phyloP scores from a whole-genome alignment of 2,113 vertebrate genomes.

The Platycercus adscitus region DNA sequence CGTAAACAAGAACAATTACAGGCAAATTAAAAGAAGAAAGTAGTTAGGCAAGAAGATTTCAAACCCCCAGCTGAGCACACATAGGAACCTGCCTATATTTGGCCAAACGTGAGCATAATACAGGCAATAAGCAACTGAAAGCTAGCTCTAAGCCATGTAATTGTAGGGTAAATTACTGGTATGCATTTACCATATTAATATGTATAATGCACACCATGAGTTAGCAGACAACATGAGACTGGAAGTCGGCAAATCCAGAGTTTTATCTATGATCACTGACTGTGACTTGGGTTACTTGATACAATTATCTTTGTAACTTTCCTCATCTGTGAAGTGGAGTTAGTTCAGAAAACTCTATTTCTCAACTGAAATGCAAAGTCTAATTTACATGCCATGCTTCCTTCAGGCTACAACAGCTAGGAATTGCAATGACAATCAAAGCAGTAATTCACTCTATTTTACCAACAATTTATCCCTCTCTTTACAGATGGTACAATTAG shows the following conservation, averaged over 20 bases:
- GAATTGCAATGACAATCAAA: not conserved
- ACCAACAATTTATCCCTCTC: not conserved
- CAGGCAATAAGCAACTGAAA: not conserved
- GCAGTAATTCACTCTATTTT: not conserved
- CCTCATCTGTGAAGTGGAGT: not conserved
- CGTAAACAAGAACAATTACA: slow-evolving; percentile 48
- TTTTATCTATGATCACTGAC: not conserved
- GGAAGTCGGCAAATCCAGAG: not conserved
- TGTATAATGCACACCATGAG: not conserved
- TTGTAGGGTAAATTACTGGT: not conserved
- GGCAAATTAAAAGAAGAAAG: not conserved
- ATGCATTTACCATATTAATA: not conserved
- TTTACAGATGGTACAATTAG: not conserved
- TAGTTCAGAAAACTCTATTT: not conserved
- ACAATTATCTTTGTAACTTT: not conserved
- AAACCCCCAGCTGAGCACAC: not conserved
- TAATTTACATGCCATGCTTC: not conserved
- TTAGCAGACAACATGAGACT: not conserved
- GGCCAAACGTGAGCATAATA: not conserved
- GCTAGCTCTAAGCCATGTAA: not conserved
- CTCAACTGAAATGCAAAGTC: not conserved
- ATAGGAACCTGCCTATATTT: not conserved
- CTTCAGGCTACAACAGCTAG: not conserved
- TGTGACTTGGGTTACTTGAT: not conserved
- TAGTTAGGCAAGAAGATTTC: not conserved